These are phyloP conservation scores for Sminthurinus aureus DNA, from an alignment of 2,888 invertebrate species.

Conservation along the genomic window DNA sequence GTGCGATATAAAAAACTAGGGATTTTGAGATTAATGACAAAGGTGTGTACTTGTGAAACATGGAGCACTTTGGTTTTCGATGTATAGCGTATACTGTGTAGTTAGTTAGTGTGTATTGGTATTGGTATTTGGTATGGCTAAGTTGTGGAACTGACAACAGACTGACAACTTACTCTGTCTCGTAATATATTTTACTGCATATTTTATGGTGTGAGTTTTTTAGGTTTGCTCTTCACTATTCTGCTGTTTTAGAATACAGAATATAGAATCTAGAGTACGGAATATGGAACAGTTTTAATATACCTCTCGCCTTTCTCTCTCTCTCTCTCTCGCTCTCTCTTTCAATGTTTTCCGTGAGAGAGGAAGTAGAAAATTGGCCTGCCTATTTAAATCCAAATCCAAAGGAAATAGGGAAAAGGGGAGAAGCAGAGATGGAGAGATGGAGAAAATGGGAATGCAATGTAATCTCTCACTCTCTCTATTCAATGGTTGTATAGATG, in stretches of 20 bases:
- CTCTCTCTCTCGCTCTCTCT: not conserved
- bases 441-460: not conserved
- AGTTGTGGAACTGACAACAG: not conserved
- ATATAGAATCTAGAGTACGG: no score
- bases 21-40: no score
- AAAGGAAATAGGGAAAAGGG: not conserved
- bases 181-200: not conserved
- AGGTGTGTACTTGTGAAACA: not conserved
- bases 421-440: not conserved
- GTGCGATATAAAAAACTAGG: no score
- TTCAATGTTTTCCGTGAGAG: not conserved
- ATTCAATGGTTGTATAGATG: not conserved
- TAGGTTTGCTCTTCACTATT: no score
- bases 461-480: not conserved
- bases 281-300: no score
- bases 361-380: constrained; percentile 1
- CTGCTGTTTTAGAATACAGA: no score
- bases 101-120: not conserved
- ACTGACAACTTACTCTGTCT: not conserved
- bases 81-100: no score
- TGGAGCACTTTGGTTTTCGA: no score
- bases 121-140: no score
- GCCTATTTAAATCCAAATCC: not conserved
- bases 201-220: not conserved
- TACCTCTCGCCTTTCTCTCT: not conserved